A percentile compares a stretch with the other conserved stretches of the same genome.
These are phyloP conservation scores for Athrips mouffetella DNA, from an alignment of 2,888 invertebrate genomes.

Conservation along the genomic window DNA sequence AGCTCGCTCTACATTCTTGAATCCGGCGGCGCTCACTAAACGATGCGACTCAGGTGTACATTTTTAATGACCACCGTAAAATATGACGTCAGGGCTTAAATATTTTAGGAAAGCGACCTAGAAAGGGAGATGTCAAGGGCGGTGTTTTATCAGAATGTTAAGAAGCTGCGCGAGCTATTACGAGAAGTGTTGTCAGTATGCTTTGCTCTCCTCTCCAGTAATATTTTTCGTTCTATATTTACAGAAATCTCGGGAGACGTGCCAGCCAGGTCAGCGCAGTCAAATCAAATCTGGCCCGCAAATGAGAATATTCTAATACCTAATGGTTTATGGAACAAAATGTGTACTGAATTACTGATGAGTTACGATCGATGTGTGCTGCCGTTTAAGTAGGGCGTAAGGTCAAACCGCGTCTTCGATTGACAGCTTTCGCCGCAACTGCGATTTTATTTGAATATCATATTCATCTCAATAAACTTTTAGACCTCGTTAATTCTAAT, in stretches of 20 bases:
- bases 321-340: neutral
- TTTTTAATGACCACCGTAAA: conserved; percentile 41
- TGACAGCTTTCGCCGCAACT: conserved; percentile 5
- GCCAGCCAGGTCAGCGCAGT: conserved; percentile 54
- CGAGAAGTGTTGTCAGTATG: conserved; percentile 48
- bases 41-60: conserved; percentile 40
- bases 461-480: conserved; percentile 2
- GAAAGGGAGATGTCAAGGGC: conserved; percentile 28
- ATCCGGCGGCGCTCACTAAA: conserved; percentile 37
- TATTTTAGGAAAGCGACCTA: conserved; percentile 27
- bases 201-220: conserved; percentile 49
- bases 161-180: conserved; percentile 28
- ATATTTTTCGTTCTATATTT: conserved; percentile 62
- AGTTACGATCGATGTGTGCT: conserved; percentile 9
- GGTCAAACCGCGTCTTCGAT: conserved; percentile 7
- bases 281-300: conserved; percentile 34
- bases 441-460: conserved; percentile 11
- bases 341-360: conserved; percentile 10
- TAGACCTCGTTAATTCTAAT: neutral
- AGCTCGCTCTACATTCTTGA: conserved; percentile 46
- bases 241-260: conserved; percentile 57
- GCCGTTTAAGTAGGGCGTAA: conserved; percentile 9
- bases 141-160: conserved; percentile 25
- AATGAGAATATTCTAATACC: conserved; percentile 10
- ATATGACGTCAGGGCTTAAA: conserved; percentile 23